Conservation (phyloP, 2,888 invertebrate genomes). For the Aleiodes testaceus region DNA sequence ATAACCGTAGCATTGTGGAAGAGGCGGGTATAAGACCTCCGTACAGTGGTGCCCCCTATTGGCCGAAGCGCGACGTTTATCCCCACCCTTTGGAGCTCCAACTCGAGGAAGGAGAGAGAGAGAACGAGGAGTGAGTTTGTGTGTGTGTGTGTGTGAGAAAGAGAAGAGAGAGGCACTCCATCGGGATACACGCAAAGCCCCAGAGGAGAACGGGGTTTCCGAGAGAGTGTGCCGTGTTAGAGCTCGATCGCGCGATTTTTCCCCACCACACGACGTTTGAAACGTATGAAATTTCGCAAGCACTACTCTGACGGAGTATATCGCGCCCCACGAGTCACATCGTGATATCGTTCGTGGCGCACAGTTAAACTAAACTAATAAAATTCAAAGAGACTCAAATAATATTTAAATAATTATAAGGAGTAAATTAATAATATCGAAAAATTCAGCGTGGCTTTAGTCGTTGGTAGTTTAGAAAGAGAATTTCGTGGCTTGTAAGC, state of each 20-base stretch:
- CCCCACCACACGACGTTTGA: constrained; percentile 36
- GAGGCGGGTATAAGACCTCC: constrained; percentile 52
- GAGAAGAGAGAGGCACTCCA: constrained; percentile 5
- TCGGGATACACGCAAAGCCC: constrained; percentile 13
- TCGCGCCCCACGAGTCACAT: constrained; percentile 43
- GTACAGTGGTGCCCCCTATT: constrained; percentile 65
- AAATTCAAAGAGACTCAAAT: not conserved
- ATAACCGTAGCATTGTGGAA: not conserved
- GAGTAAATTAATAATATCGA: not conserved
- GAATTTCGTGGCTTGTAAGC: constrained; percentile 34
- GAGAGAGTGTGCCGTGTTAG: constrained; percentile 38
- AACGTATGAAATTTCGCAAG: constrained; percentile 47
- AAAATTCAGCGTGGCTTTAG: constrained; percentile 6
- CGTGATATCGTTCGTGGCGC: constrained; percentile 38
- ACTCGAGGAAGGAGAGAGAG: not conserved
- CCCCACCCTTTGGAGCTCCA: constrained; percentile 9
- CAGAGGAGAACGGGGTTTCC: constrained; percentile 33
- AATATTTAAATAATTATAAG: constrained; percentile 4
- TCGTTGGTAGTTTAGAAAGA: constrained; percentile 1
- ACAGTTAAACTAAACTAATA: constrained; percentile 14
- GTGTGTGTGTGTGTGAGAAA: not conserved
- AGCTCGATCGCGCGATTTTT: constrained; percentile 46
- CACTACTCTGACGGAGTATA: constrained; percentile 42
- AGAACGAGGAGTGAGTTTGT: constrained; percentile 4
- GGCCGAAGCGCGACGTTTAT: constrained; percentile 43